A percentile compares a stretch with the other conserved stretches of the same genome.
phyloP scores from a whole-genome alignment of 2,888 invertebrate genomes.

The Cryptus armator region DNA sequence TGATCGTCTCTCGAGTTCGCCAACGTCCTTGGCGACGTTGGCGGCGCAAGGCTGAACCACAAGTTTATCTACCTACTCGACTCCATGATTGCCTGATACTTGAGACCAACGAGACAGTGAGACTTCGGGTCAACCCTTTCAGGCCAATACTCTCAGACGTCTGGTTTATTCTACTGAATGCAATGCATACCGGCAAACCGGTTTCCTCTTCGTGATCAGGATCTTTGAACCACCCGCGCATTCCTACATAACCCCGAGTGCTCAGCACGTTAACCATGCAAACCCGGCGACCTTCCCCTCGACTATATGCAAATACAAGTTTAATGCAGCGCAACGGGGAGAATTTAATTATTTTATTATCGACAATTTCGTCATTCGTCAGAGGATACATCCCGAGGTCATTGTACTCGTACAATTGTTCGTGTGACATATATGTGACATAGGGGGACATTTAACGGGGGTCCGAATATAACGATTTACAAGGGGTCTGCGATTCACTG shows the following conservation, averaged over 20 bases:
- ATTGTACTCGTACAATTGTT: not conserved
- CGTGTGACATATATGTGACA: not conserved
- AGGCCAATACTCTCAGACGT: slow-evolving; percentile 62
- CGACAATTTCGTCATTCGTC: not conserved
- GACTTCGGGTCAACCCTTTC: slow-evolving; percentile 73
- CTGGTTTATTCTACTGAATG: slow-evolving; percentile 33
- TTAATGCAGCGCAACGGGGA: not conserved
- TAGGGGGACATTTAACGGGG: not conserved
- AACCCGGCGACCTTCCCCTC: slow-evolving; percentile 28
- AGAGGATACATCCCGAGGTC: too few species aligned
- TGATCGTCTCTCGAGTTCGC: slow-evolving; percentile 3
- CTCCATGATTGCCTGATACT: slow-evolving; percentile 70
- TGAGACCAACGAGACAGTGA: slow-evolving; percentile 74
- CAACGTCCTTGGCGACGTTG: slow-evolving; percentile 30
- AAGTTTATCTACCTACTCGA: not conserved
- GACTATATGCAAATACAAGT: not conserved
- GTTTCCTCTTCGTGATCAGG: slow-evolving; percentile 21
- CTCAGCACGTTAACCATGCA: slow-evolving; percentile 22
- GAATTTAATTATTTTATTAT: not conserved
- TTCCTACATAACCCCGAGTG: not conserved
- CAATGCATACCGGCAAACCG: slow-evolving; percentile 34
- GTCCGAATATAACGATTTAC: slow-evolving; percentile 1
- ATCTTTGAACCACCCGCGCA: slow-evolving; percentile 27
- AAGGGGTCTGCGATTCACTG: slow-evolving; percentile 19
- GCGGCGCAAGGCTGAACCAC: slow-evolving; percentile 48